Evolutionary conservation across 2,797 vertebrate genomes (phyloP).

Genomic region (Hydrolagus colliei): DNA sequence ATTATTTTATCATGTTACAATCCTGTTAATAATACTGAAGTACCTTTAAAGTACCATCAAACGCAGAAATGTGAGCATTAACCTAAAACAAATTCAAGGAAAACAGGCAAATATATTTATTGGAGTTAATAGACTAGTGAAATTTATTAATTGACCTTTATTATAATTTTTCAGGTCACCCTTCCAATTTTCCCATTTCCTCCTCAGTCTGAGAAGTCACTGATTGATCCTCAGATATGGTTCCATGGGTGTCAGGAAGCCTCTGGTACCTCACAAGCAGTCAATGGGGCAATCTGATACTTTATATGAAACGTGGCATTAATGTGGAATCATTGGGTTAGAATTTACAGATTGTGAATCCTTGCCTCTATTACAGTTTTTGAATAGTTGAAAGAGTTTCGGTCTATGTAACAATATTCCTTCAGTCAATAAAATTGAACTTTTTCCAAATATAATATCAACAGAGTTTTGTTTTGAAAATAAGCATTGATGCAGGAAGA

Average conservation of each 20-base stretch:
- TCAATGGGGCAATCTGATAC: too few relatives aligned
- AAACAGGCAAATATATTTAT: neutral
- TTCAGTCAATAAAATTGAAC: too few relatives aligned
- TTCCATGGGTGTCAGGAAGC: neutral
- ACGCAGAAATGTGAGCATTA: neutral
- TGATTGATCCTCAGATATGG: neutral
- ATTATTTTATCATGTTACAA: neutral
- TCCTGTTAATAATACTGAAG: neutral
- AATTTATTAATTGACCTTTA: constrained; percentile 6
- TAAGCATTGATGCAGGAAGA: too few relatives aligned
- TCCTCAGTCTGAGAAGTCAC: neutral
- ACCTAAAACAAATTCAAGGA: neutral
- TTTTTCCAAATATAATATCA: too few relatives aligned
- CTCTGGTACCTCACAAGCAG: too few relatives aligned
- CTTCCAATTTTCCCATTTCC: neutral
- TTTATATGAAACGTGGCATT: too few relatives aligned
- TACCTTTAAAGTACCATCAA: neutral
- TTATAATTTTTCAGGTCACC: neutral
- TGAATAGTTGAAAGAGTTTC: too few relatives aligned
- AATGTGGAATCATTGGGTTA: too few relatives aligned
- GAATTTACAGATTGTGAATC: too few relatives aligned
- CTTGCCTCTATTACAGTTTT: too few relatives aligned
- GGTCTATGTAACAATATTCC: too few relatives aligned
- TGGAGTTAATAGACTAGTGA: neutral
- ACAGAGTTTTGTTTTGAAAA: too few relatives aligned